Base-by-base conservation (phyloP, 1,140 invertebrate genomes). In the Pachyrhynchus sulphureomaculatus region DNA sequence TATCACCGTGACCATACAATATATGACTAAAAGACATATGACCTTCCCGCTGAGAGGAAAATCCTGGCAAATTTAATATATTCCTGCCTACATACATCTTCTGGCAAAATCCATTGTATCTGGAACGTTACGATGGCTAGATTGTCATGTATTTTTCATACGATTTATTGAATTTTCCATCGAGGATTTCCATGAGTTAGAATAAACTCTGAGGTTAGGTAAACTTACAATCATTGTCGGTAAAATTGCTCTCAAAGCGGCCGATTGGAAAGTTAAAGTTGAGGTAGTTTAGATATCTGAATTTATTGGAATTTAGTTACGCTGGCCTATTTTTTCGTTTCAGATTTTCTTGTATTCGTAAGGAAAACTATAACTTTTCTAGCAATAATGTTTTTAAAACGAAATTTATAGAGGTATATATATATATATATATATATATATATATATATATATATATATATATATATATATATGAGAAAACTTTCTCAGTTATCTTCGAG, bases 121-220 rank as follows among this genome's bases (percentile, higher is more conserved):
- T 51, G 37, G 17, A 41, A 26, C 57, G 39, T 33, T 44, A 29
- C 24, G 57, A 21, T 13, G 47, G 23, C 13, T 59, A 42, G 47
- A 59, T 59, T 52, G 62, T 64, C 62, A 64, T 64, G 62, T 64
- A 64, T 64, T 64, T 64, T 64, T 64, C 62, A 64, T 64, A 60
- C 55, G 56, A 54, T 48, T 64, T 64, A 64, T 64, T 60, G 62
- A 55, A 64, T 64, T 60, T 59, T 39, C 42, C 56, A 39, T 58
- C 54, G 39, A 51, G 41, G 41, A 44, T 59, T 64, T 64, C 41
- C 13, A 17, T 15, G 33, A 54, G 36, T 47, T 48, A 51, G 57
- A 52, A 59, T 59, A 52, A 59, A 59, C 57, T 59, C 37, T 52
- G 57, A 64, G 48, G 62, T 58, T 64, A 54, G 41, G 57, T 52